These are phyloP conservation scores for Pycnomerus fuliginosus DNA, from an alignment of 2,888 invertebrate genomes.

Conservation along the genomic window DNA sequence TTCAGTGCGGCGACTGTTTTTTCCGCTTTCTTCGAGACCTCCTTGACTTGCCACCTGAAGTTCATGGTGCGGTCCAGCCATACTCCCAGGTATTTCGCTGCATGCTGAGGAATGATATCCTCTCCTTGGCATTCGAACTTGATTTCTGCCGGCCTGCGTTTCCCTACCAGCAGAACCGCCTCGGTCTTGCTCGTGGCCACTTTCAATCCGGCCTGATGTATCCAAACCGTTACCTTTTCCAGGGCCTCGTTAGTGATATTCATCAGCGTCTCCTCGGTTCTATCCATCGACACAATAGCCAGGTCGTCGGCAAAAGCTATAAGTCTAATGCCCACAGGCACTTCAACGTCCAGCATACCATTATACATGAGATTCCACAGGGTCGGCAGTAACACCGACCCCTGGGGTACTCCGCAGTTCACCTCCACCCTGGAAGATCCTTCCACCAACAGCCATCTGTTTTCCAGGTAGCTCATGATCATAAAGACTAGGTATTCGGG, in stretches of 20 bases:
- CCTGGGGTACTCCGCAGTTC: constrained; percentile 2
- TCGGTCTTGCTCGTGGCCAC: constrained; percentile 3
- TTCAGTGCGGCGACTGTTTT: too few species aligned
- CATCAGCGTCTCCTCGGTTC: neutral
- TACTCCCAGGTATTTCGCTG: constrained; percentile 2
- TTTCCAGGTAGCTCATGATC: neutral
- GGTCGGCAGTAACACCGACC: neutral
- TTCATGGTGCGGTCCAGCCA: neutral
- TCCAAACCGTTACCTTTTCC: neutral
- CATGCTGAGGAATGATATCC: neutral
- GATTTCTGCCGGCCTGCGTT: neutral
- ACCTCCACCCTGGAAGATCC: neutral
- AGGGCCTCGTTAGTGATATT: neutral
- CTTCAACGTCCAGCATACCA: neutral
- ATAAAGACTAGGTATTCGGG: neutral
- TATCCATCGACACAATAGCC: neutral
- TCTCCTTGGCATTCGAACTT: neutral
- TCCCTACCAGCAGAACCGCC: constrained; percentile 1
- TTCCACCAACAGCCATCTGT: neutral
- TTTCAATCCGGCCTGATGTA: too few species aligned
- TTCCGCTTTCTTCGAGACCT: too few species aligned
- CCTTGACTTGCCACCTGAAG: neutral
- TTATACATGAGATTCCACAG: constrained; percentile 5
- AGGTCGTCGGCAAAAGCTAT: constrained; percentile 1
- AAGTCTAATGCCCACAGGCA: neutral